A percentile compares a stretch with the other conserved stretches of the same genome.
Evolutionary conservation across 2,888 invertebrate genomes (phyloP).

Genomic region (Aphelenchoides bicaudatus): DNA sequence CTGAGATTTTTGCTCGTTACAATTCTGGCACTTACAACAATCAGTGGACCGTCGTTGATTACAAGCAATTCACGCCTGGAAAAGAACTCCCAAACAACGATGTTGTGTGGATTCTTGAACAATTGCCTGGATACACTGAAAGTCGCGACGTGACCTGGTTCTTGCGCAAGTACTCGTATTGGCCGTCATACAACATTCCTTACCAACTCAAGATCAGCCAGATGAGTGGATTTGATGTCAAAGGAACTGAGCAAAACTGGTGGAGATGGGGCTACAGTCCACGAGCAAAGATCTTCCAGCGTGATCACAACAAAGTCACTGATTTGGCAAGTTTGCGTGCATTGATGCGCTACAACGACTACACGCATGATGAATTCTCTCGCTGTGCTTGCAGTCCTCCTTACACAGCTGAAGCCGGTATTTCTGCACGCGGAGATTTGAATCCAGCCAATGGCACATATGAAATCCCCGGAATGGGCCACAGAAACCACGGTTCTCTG

Average conservation of each 20-base stretch:
- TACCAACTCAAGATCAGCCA: conserved; percentile 69
- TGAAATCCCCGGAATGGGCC: conserved; percentile 70
- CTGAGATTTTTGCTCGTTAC: conserved; percentile 25
- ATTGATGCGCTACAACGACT: conserved; percentile 71
- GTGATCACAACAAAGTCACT: conserved; percentile 67
- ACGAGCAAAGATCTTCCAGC: conserved; percentile 52
- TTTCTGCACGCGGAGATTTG: conserved; percentile 72
- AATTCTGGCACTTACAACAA: conserved; percentile 81
- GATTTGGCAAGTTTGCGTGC: conserved; percentile 68
- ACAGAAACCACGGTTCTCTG: conserved; percentile 71
- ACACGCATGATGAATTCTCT: conserved; percentile 69
- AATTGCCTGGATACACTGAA: conserved; percentile 64
- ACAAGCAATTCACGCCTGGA: conserved; percentile 42
- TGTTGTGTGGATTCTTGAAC: conserved; percentile 76
- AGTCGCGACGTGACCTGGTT: conserved; percentile 57
- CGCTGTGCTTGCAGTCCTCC: conserved; percentile 67
- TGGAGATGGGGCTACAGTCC: conserved; percentile 60
- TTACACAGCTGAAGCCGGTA: conserved; percentile 72
- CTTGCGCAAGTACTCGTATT: conserved; percentile 67
- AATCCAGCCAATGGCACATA: conserved; percentile 71
- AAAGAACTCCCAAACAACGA: conserved; percentile 59
- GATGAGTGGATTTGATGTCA: conserved; percentile 67
- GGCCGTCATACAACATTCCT: conserved; percentile 74
- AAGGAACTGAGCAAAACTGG: conserved; percentile 52
- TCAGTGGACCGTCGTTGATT: conserved; percentile 68